Percentiles rank a stretch among this genome's conserved stretches.
Conservation (phyloP, 2,113 vertebrate species). For the Tonatia bakeri region DNA sequence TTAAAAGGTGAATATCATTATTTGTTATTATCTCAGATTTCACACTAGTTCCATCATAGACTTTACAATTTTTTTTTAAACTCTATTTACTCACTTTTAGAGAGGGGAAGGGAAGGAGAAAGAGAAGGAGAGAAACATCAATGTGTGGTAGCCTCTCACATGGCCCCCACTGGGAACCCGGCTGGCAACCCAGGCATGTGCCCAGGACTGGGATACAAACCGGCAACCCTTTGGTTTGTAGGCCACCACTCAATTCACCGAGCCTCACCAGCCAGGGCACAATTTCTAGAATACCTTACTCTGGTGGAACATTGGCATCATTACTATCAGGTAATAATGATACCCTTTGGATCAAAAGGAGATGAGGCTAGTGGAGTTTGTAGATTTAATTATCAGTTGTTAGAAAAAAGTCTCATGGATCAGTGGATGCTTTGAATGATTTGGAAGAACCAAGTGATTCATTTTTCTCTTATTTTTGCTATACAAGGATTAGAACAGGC, state of each 20-base stretch:
- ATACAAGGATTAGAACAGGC: background rate
- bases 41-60: background rate
- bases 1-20: background rate
- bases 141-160: no score
- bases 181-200: no score
- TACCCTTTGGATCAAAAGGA: background rate
- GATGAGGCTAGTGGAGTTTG: background rate
- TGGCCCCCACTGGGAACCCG: no score
- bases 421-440: background rate
- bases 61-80: background rate
- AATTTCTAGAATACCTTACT: background rate
- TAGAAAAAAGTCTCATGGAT: background rate
- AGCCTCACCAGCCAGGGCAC: background rate
- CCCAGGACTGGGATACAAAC: no score
- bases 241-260: no score
- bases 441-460: background rate
- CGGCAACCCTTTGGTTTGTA: no score
- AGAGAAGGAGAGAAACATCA: no score
- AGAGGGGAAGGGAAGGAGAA: no score
- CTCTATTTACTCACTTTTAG: no score
- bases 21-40: background rate
- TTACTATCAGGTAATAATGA: background rate
- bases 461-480: conserved; percentile 9
- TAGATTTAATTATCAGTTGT: background rate
- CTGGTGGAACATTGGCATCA: background rate